Conservation (phyloP, 2,888 invertebrate genomes). For the Apoda limacodes region DNA sequence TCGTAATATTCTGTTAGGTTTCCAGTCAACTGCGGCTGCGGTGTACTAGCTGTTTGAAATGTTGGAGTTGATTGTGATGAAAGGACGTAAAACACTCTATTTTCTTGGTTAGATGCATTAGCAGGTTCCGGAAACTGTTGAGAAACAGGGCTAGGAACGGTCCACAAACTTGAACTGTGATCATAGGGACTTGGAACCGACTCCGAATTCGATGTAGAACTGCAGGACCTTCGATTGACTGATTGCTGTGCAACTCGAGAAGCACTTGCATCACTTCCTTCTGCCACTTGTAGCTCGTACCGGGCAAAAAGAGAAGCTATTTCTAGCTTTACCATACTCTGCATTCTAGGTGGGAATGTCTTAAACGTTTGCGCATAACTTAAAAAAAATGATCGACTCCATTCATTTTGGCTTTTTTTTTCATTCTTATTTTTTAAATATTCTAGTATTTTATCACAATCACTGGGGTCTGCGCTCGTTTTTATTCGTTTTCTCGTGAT, state of each 20-base stretch:
- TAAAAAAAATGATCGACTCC: conserved; percentile 4
- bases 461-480: conserved; percentile 1
- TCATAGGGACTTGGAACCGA: too few relatives aligned
- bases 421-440: conserved; percentile 5
- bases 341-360: conserved; percentile 18
- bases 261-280: conserved; percentile 12
- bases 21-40: conserved; percentile 3
- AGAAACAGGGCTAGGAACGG: too few relatives aligned
- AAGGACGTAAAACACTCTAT: conserved; percentile 4
- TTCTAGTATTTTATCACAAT: conserved; percentile 9
- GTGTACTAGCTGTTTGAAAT: conserved; percentile 5
- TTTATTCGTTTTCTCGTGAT: conserved; percentile 6
- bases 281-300: conserved; percentile 16
- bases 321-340: conserved; percentile 21
- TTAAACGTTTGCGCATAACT: conserved; percentile 12
- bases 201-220: conserved; percentile 1
- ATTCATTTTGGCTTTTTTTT: conserved; percentile 7
- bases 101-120: conserved; percentile 4
- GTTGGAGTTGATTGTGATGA: conserved; percentile 3
- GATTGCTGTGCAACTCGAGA: conserved; percentile 9
- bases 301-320: conserved; percentile 21
- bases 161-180: too few relatives aligned
- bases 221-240: too few relatives aligned
- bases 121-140: too few relatives aligned
- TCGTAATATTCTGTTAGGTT: conserved; percentile 3